Evolutionary conservation across 2,888 invertebrate genomes (phyloP).

Genomic region (Plutella xylostella): DNA sequence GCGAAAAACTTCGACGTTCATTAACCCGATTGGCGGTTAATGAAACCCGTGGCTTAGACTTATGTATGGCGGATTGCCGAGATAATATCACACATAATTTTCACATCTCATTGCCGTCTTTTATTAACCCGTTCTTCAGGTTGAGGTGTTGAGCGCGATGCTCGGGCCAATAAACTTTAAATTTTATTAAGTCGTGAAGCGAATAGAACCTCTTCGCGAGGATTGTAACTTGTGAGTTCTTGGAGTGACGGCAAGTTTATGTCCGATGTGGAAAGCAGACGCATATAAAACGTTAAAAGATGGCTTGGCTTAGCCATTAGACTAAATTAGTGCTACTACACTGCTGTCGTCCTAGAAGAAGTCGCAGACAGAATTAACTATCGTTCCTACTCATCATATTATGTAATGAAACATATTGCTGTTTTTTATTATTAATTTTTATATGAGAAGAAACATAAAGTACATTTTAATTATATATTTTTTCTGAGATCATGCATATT

Average conservation of each 20-base stretch:
- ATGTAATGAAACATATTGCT: not conserved
- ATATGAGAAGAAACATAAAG: too few species aligned
- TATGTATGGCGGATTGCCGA: constrained; percentile 25
- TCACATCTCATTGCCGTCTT: constrained; percentile 45
- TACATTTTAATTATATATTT: too few species aligned
- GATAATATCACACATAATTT: constrained; percentile 56
- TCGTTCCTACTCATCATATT: not conserved
- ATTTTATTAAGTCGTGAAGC: constrained; percentile 33
- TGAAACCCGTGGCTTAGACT: constrained; percentile 46
- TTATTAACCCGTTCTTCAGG: constrained; percentile 47
- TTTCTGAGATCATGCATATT: too few species aligned
- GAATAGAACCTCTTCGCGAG: constrained; percentile 15
- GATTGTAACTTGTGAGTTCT: not conserved
- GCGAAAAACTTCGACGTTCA: constrained; percentile 58
- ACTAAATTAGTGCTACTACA: not conserved
- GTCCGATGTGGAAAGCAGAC: too few species aligned
- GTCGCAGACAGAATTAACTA: too few species aligned
- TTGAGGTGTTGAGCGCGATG: constrained; percentile 44
- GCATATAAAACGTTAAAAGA: too few species aligned
- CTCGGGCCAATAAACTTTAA: constrained; percentile 35
- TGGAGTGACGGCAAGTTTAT: too few species aligned
- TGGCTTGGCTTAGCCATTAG: not conserved
- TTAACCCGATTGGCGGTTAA: constrained; percentile 56
- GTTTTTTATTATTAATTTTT: not conserved
- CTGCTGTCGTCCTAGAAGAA: not conserved